Conservation (phyloP, 2,888 invertebrate species). For the Orthonychiurus folsomi region DNA sequence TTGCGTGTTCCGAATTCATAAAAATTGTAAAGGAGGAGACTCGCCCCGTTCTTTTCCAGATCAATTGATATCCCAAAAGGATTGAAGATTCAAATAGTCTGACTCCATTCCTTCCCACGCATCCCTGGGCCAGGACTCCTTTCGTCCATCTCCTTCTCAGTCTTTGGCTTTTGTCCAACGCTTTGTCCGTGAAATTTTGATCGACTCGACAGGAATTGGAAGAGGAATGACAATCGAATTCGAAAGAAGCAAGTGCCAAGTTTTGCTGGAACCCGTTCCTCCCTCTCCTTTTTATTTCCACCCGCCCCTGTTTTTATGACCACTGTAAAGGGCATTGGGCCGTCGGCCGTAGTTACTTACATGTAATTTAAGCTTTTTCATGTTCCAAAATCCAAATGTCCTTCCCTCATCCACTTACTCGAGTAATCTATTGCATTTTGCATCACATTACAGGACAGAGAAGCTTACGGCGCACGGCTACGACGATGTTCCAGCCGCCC, state of each 20-base stretch:
- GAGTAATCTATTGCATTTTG: neutral
- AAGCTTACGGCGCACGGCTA: too few relatives aligned
- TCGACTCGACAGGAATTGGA: neutral
- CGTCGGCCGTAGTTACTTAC: neutral
- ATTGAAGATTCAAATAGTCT: too few relatives aligned
- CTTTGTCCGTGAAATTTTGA: slow-evolving; percentile 1
- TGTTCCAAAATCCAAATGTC: neutral
- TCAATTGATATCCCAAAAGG: too few relatives aligned
- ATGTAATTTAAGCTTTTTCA: neutral
- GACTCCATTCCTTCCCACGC: too few relatives aligned
- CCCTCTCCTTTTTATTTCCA: neutral
- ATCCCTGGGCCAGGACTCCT: too few relatives aligned
- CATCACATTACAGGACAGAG: too few relatives aligned
- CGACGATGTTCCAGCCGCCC: too few relatives aligned
- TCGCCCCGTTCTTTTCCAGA: too few relatives aligned
- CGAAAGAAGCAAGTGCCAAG: neutral
- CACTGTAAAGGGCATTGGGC: neutral
- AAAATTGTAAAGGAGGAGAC: too few relatives aligned
- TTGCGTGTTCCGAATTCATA: too few relatives aligned
- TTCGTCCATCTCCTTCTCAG: neutral
- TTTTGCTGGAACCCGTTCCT: neutral
- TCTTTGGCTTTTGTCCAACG: neutral
- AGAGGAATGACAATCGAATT: neutral
- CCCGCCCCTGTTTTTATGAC: neutral
- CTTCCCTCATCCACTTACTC: neutral